Evolutionary conservation across 2,888 invertebrate species (phyloP).

Genomic region (Drosophila kambysellisi): DNA sequence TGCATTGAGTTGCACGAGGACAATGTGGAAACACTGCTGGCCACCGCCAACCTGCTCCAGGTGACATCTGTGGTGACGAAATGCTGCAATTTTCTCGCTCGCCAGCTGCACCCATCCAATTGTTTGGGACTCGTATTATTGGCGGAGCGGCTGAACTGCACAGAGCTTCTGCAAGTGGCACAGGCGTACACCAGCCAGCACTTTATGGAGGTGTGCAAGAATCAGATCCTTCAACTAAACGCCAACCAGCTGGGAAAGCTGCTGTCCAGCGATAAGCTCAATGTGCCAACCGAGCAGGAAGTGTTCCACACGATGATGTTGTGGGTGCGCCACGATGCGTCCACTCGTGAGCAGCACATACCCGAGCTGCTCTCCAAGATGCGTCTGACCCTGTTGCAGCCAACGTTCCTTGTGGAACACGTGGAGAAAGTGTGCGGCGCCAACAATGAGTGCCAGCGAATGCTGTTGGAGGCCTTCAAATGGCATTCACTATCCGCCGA

Average conservation of each 20-base stretch:
- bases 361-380: conserved; percentile 91
- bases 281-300: conserved; percentile 95
- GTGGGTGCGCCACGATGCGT: conserved; percentile 93
- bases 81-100: conserved; percentile 94
- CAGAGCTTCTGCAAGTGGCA: conserved; percentile 91
- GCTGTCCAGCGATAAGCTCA: conserved; percentile 95
- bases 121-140: conserved; percentile 97
- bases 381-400: conserved; percentile 93
- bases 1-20: conserved; percentile 93
- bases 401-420: conserved; percentile 95
- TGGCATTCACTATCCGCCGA: conserved; percentile 95
- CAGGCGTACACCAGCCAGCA: conserved; percentile 93
- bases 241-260: conserved; percentile 92
- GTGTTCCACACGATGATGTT: conserved; percentile 94
- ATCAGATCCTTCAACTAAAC: conserved; percentile 86
- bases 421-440: conserved; percentile 89
- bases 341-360: conserved; percentile 89
- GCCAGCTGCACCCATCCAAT: conserved; percentile 93
- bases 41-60: conserved; percentile 95
- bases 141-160: conserved; percentile 95
- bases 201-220: conserved; percentile 89
- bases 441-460: conserved; percentile 89
- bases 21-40: conserved; percentile 94
- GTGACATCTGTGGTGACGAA: conserved; percentile 94
- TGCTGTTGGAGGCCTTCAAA: conserved; percentile 86